These are phyloP conservation scores for Platichthys flesus DNA, from an alignment of 2,113 vertebrate species.

Conservation along the genomic window DNA sequence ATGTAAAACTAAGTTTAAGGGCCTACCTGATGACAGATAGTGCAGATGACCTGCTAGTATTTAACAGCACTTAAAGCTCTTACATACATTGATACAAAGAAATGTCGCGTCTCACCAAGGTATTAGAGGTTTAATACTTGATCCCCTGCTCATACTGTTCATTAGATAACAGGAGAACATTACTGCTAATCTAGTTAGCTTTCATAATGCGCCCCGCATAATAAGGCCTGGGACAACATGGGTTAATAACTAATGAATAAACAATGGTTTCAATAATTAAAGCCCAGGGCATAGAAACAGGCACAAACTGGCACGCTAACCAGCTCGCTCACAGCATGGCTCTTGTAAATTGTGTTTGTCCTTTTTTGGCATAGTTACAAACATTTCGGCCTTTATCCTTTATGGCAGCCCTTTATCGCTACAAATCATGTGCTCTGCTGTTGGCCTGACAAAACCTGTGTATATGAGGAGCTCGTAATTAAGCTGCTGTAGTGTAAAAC, in stretches of 20 bases:
- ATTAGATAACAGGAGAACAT: background rate
- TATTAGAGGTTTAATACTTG: slow-evolving; percentile 6
- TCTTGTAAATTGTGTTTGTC: slow-evolving; percentile 20
- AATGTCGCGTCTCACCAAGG: background rate
- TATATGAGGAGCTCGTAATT: slow-evolving; percentile 1
- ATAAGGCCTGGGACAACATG: slow-evolving; percentile 4
- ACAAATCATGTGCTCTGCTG: slow-evolving; percentile 1
- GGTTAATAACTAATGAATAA: slow-evolving; percentile 54
- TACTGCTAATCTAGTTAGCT: slow-evolving; percentile 5
- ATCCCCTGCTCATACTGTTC: slow-evolving; percentile 11
- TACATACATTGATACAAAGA: background rate
- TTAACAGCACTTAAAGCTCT: background rate
- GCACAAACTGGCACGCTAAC: slow-evolving; percentile 38
- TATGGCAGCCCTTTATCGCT: slow-evolving; percentile 11
- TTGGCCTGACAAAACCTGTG: slow-evolving; percentile 3
- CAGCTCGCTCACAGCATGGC: slow-evolving; percentile 23
- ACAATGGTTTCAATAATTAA: slow-evolving; percentile 63
- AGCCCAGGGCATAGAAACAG: slow-evolving; percentile 36
- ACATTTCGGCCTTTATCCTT: slow-evolving; percentile 28
- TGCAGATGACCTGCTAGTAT: background rate
- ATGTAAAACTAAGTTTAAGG: background rate
- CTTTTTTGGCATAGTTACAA: slow-evolving; percentile 32
- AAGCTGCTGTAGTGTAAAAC: background rate
- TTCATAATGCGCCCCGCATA: background rate
- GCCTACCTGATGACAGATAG: background rate